Base-by-base conservation (phyloP, 2,113 vertebrate genomes). In the Strix aluco region DNA sequence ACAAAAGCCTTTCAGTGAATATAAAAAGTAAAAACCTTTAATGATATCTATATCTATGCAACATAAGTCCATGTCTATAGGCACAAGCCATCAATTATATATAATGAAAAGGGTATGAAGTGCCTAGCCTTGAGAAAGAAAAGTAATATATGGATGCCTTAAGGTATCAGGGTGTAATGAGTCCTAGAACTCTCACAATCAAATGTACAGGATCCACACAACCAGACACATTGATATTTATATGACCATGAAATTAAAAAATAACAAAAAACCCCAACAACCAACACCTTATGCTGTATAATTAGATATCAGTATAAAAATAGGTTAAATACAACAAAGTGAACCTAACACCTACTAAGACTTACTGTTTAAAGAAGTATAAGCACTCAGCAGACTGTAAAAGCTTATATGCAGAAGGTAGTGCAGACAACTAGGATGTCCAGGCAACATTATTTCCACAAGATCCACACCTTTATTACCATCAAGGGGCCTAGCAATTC, bases 1-100 rank as follows among this genome's bases (percentile, higher is more conserved):
- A 94, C 65, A 94, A 81, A 97, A 90, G 42, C 10, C 44, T 63
- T 96, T 81, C 38, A 93, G n/a, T 55, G 84, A 86, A 86, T 52
- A 86, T 49, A 88, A 94, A 96, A 38, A 62, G 84, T 26, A 81
- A 90, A 95, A 27, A 6, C 29, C 29, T 62, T 44, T 57, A 92
- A 93, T 54, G 62, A 82, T 88, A 92, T 77, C 72, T 77, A 6
- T 80, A 92, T 73, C 71, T 85, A 23, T 49, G 70, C 49, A 86
- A 69, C 25, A 5, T 81, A 88, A 82, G 21, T 57, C 75, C 27
- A 27, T 11, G 25, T 73, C 87, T 95, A 81, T 49, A 75, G 63
- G 70, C 69, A 95, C 32, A 92, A 79, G 8, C 18, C 85, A 79
- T 88, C 77, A 81, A 36, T 77, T 95, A 80, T 32, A 17, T 72